Conservation (phyloP, 1,140 invertebrate genomes). For the Planococcus citri region DNA sequence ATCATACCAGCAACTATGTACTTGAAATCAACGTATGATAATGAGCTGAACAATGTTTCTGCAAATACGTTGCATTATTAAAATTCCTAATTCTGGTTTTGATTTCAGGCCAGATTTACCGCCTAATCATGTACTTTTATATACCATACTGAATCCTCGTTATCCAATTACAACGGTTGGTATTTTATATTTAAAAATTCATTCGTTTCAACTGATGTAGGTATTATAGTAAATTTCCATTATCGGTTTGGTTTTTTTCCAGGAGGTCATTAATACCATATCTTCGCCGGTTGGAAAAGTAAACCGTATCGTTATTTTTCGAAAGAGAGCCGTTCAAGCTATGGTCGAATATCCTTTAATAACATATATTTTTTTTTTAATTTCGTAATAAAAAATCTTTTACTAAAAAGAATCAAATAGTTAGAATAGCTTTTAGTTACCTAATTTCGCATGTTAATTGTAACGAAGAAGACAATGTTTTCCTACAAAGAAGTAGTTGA, state of each 20-base stretch:
- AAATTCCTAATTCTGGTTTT: background rate
- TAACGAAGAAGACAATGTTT: no score
- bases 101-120: constrained; percentile 21
- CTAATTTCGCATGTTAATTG: no score
- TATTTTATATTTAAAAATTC: constrained; percentile 32
- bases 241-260: constrained; percentile 40
- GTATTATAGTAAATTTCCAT: background rate
- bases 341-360: constrained; percentile 97
- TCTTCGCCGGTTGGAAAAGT: constrained; percentile 88
- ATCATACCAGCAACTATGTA: no score
- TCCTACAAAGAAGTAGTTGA: background rate
- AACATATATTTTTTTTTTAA: constrained; percentile 6
- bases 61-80: background rate
- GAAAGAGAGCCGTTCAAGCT: constrained; percentile 96
- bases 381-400: background rate
- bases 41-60: no score
- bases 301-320: constrained; percentile 96
- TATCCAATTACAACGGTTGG: constrained; percentile 98
- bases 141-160: constrained; percentile 91
- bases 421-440: no score
- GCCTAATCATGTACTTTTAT: constrained; percentile 84
- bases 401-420: no score
- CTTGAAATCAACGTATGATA: no score
- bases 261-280: constrained; percentile 97
- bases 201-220: background rate